Conservation (phyloP, 1,140 invertebrate species). For the Venustaconcha ellipsiformis region DNA sequence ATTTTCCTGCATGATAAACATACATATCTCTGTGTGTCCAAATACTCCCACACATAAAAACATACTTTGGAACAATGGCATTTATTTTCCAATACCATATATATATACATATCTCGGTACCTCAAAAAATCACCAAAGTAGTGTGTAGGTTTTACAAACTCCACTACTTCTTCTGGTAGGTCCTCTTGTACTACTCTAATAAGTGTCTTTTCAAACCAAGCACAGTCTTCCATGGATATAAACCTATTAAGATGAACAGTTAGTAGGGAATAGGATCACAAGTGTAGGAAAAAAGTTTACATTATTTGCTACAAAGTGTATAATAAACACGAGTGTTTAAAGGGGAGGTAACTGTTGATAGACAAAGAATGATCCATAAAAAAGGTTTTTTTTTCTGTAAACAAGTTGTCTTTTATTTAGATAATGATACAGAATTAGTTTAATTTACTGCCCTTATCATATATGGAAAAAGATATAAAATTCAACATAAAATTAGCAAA, state of each 20-base stretch:
- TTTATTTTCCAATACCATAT: too few relatives aligned
- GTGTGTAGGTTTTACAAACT: slow-evolving; percentile 43
- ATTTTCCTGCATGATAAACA: too few relatives aligned
- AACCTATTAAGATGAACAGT: slow-evolving; percentile 57
- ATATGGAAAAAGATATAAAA: too few relatives aligned
- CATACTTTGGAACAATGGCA: too few relatives aligned
- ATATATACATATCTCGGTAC: slow-evolving; percentile 38
- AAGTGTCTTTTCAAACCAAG: slow-evolving; percentile 68
- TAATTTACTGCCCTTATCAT: too few relatives aligned
- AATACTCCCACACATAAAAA: too few relatives aligned
- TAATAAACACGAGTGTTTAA: too few relatives aligned
- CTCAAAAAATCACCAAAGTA: slow-evolving; percentile 69
- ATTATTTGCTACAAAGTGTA: background rate
- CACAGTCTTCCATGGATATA: slow-evolving; percentile 60
- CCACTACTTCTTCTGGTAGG: slow-evolving; percentile 56
- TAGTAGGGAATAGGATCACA: slow-evolving; percentile 9
- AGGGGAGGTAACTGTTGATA: background rate
- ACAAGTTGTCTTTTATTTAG: too few relatives aligned
- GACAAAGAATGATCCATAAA: background rate
- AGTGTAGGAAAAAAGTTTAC: slow-evolving; percentile 5
- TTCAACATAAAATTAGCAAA: too few relatives aligned
- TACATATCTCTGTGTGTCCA: too few relatives aligned
- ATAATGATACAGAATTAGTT: too few relatives aligned
- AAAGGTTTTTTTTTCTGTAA: too few relatives aligned
- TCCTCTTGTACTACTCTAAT: slow-evolving; percentile 62